phyloP scores from a whole-genome alignment of 2,888 invertebrate genomes.

The Digitonthophagus gazella region DNA sequence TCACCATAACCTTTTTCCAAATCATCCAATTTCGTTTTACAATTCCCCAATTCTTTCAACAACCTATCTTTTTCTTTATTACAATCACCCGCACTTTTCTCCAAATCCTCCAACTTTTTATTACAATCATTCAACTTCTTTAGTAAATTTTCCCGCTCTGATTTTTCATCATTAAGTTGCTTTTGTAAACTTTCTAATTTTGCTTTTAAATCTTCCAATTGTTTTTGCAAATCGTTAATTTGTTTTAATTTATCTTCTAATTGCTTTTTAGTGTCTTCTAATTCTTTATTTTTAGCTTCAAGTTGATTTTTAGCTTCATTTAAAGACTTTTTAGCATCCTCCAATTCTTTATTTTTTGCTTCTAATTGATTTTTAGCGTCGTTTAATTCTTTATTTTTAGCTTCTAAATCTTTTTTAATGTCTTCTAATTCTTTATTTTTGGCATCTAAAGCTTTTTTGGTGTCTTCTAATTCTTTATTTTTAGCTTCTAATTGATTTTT shows the following conservation, averaged over 20 bases:
- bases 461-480: constrained; percentile 3
- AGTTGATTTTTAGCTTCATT: not conserved
- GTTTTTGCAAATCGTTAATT: constrained; percentile 20
- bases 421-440: not conserved
- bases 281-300: constrained; percentile 2
- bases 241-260: constrained; percentile 3
- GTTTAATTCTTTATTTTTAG: not conserved
- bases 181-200: constrained; percentile 17
- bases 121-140: constrained; percentile 16
- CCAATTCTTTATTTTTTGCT: not conserved
- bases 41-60: not conserved
- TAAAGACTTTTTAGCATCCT: no score
- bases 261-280: constrained; percentile 24
- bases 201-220: constrained; percentile 18
- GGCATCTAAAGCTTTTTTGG: not conserved
- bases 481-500: not conserved
- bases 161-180: constrained; percentile 17
- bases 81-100: constrained; percentile 9
- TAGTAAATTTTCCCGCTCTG: no score
- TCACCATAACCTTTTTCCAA: constrained; percentile 1
- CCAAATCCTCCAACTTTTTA: constrained; percentile 16
- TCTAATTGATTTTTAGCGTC: not conserved
- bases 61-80: constrained; percentile 23
- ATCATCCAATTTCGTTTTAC: not conserved
- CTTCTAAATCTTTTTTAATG: not conserved